Conservation (phyloP, 2,113 vertebrate genomes). For the human (Homo sapiens) region DNA sequence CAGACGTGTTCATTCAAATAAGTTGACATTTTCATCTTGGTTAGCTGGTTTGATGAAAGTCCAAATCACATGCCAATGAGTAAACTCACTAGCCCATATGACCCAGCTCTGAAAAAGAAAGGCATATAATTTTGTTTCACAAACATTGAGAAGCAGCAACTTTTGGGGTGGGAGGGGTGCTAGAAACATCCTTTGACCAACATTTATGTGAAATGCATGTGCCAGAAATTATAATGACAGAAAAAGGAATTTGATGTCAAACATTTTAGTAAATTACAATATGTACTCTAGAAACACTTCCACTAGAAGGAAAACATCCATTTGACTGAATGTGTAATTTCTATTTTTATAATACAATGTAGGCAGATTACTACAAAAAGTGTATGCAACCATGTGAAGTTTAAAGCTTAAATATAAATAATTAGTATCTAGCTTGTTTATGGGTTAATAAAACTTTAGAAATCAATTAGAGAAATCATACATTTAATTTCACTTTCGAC, state of each 20-base stretch:
- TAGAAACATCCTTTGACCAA: neutral
- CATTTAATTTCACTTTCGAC: neutral
- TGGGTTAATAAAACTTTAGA: neutral
- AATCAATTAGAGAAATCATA: neutral
- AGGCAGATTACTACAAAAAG: neutral
- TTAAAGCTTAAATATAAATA: neutral
- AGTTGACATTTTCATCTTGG: neutral
- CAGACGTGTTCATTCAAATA: neutral
- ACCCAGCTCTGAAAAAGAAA: neutral
- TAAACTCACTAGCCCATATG: neutral
- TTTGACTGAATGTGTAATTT: neutral
- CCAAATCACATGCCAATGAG: neutral
- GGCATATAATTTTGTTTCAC: neutral
- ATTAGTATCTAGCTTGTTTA: neutral
- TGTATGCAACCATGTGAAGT: neutral
- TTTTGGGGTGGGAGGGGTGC: neutral
- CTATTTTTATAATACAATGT: neutral
- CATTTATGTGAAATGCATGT: neutral
- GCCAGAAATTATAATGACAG: neutral
- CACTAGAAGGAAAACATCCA: neutral
- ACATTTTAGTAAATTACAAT: slow-evolving; percentile 32
- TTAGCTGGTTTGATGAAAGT: slow-evolving; percentile 44
- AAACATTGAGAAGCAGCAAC: neutral
- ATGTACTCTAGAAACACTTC: neutral
- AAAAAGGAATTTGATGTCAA: neutral